Conservation (phyloP, 2,113 vertebrate species). For the Cryptotis parvus region DNA sequence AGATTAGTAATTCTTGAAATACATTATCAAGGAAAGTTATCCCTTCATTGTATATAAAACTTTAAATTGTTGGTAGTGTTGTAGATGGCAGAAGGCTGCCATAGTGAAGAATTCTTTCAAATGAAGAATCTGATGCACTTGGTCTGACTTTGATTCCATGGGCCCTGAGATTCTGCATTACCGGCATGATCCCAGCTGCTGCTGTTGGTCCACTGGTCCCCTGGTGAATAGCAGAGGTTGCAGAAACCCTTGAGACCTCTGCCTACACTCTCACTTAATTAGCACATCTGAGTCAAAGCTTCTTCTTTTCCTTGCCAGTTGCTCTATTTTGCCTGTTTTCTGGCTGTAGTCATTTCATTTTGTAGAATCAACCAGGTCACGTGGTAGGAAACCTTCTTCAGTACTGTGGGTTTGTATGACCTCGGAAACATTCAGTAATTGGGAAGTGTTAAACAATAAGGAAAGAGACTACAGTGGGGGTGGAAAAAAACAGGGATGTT, state of each 20-base stretch:
- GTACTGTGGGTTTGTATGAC: constrained; percentile 29
- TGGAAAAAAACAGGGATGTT: constrained; percentile 1
- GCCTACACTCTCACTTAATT: background rate
- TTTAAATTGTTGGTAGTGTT: background rate
- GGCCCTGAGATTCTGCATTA: background rate
- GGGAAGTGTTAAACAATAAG: constrained; percentile 55
- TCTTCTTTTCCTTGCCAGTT: background rate
- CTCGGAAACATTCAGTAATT: constrained; percentile 41
- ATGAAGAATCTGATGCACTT: background rate
- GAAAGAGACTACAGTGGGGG: constrained; percentile 4
- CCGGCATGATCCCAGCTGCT: background rate
- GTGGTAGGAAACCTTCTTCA: constrained; percentile 34
- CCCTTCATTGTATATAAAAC: background rate
- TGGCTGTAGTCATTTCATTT: constrained; percentile 19
- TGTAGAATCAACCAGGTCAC: background rate
- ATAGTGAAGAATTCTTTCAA: background rate
- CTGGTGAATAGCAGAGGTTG: background rate
- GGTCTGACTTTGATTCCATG: background rate
- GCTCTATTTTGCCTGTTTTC: background rate
- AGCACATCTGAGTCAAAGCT: background rate
- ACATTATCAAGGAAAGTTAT: background rate
- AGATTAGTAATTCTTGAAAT: constrained; percentile 23
- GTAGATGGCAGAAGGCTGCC: background rate
- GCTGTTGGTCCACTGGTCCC: background rate
- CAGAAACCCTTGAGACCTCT: background rate